Base-by-base conservation (phyloP, 2,113 vertebrate species). In the Serinus canaria region DNA sequence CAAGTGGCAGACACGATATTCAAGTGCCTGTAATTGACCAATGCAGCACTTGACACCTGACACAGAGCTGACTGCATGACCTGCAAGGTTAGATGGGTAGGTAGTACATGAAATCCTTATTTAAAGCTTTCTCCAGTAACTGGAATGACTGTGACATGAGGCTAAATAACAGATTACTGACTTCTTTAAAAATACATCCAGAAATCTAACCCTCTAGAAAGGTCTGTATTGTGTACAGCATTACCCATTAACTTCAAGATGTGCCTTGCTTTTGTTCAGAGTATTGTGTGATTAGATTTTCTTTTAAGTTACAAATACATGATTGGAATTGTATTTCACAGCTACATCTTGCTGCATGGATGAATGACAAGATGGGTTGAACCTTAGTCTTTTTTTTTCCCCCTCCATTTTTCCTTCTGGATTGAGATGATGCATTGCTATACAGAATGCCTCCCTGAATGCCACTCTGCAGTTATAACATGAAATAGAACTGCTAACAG, bases 11-110 rank as follows among this genome's bases (percentile, higher is more conserved):
- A 73, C 74, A 89, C 18, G 31, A 90, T 98, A 92, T 98, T 98
- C 96, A 97, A 97, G 88, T 96, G 94, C 94, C 96, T 94, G 69
- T 97, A 97, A 98, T 97, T 98, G 97, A 95, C 97, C 95, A 96
- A 18, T 83, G 94, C 82, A 92, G 83, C 95, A 91, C 91, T 91
- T 94, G 68, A 96, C 90, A 96, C 72, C 60, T 95, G 94, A 88
- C 87, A 90, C 3, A 1, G 79, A 92, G 94, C 86, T 96, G 96
- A 96, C 96, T 94, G 46, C 72, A 55, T 94, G 96, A 97, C 93
- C 94, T 87, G 63, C 72, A 94, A 96, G 96, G 93, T 97, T 95
- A 96, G 56, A 46, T 93, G 92, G 94, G 83, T 90, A 97, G 92
- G 89, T 81, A 95, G 89, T 80, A 91, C 83, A 81, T 79, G 93